Conservation (phyloP, 2,113 vertebrate genomes). For the Phyllopteryx taeniolatus region DNA sequence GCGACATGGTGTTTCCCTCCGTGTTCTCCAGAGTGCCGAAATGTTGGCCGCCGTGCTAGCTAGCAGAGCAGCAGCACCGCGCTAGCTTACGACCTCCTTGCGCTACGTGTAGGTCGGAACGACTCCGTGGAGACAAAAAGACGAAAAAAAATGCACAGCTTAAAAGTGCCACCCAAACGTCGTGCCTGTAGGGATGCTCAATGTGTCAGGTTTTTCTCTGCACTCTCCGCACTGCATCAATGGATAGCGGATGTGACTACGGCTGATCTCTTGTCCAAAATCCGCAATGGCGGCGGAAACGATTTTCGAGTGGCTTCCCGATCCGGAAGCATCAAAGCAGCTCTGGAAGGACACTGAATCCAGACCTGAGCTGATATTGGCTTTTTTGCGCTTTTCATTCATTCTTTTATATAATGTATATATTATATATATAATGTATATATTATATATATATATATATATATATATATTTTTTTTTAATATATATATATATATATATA, state of each 20-base stretch:
- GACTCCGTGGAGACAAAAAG: conserved; percentile 33
- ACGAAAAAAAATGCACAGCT: conserved; percentile 3
- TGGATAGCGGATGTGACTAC: conserved; percentile 49
- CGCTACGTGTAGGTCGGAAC: conserved; percentile 63
- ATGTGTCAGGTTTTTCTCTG: conserved; percentile 27
- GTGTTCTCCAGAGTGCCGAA: conserved; percentile 64
- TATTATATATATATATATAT: too few relatives aligned
- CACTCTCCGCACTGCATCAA: conserved; percentile 62
- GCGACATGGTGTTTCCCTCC: conserved; percentile 83
- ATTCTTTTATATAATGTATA: not conserved
- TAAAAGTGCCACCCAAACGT: conserved; percentile 24
- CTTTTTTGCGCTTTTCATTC: not conserved
- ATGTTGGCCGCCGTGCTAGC: conserved; percentile 63
- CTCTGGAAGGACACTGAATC: conserved; percentile 73
- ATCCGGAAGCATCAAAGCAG: conserved; percentile 83
- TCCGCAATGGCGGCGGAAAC: conserved; percentile 94
- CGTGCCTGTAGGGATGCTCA: conserved; percentile 8
- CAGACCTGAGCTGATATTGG: not conserved
- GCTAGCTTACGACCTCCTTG: conserved; percentile 75
- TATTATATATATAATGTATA: too few relatives aligned
- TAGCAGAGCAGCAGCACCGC: conserved; percentile 57
- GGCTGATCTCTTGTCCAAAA: conserved; percentile 67
- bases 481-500: too few relatives aligned
- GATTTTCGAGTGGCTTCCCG: conserved; percentile 60
- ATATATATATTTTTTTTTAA: too few relatives aligned